Percentiles rank a stretch among this genome's conserved stretches.
Conservation (phyloP, 2,888 invertebrate genomes). For the Pilophorus perplexus region DNA sequence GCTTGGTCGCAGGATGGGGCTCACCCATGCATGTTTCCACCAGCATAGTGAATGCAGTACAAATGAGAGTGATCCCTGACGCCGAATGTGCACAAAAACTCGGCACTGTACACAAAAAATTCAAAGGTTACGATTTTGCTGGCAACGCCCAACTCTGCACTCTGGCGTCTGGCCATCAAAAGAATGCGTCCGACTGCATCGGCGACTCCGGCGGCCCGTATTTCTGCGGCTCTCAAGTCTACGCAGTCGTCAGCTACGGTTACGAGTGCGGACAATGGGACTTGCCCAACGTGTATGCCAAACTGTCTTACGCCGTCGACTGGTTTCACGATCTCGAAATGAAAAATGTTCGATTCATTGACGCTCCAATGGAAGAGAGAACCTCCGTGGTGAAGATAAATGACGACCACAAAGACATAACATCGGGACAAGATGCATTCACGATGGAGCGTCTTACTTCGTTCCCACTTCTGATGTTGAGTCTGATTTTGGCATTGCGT, state of each 20-base stretch:
- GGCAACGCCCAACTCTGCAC: slow-evolving; percentile 7
- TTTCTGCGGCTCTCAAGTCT: slow-evolving; percentile 3
- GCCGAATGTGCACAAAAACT: slow-evolving; percentile 2
- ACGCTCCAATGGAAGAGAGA: too few relatives aligned
- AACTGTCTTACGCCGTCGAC: slow-evolving; percentile 19
- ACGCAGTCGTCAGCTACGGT: slow-evolving; percentile 13
- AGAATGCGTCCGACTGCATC: slow-evolving; percentile 16
- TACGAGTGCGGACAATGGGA: slow-evolving; percentile 31
- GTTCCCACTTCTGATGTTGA: too few relatives aligned
- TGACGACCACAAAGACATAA: too few relatives aligned
- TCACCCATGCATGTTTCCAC: too few relatives aligned
- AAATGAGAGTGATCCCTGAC: slow-evolving; percentile 4
- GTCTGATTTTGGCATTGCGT: too few relatives aligned
- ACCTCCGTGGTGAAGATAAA: too few relatives aligned
- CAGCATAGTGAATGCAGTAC: not conserved
- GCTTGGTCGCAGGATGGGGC: slow-evolving; percentile 22
- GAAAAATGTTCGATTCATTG: too few relatives aligned
- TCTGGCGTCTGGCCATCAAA: not conserved
- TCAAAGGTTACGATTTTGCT: not conserved
- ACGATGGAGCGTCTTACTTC: too few relatives aligned
- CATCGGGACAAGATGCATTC: too few relatives aligned
- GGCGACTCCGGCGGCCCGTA: slow-evolving; percentile 33
- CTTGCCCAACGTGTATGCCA: slow-evolving; percentile 30
- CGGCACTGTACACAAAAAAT: slow-evolving; percentile 1
- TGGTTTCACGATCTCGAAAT: too few relatives aligned